These are phyloP conservation scores for Drosophila cracens DNA, from an alignment of 2,888 invertebrate genomes.

Conservation along the genomic window DNA sequence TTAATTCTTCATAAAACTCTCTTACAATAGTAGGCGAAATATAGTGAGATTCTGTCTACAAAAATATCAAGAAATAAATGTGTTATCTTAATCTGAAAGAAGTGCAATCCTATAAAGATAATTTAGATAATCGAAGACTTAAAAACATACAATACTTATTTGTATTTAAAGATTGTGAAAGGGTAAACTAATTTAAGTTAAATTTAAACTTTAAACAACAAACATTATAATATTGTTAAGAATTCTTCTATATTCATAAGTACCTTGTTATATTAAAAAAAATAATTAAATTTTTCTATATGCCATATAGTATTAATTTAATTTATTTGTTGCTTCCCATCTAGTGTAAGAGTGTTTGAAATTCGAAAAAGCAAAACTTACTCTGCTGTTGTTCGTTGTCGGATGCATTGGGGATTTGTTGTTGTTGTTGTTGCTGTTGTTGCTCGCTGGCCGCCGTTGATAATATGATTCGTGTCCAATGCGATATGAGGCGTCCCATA, in stretches of 20 bases:
- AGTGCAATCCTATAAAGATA: too few species aligned
- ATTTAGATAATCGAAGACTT: too few species aligned
- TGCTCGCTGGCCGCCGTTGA: constrained; percentile 51
- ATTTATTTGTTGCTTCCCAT: background rate
- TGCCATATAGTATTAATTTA: background rate
- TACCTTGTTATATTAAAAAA: background rate
- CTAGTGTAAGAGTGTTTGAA: constrained; percentile 21
- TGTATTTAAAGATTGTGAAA: too few species aligned
- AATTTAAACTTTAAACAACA: too few species aligned
- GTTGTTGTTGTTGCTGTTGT: constrained; percentile 30
- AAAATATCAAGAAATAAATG: too few species aligned
- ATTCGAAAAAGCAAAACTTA: background rate
- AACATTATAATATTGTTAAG: background rate
- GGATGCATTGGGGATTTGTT: constrained; percentile 50
- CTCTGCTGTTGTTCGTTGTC: constrained; percentile 35
- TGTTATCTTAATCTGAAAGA: too few species aligned
- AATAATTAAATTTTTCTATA: background rate
- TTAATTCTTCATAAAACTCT: background rate
- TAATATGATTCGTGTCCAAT: constrained; percentile 76
- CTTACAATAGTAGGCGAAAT: background rate
- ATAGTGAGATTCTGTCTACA: fast-evolving
- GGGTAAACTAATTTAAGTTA: too few species aligned
- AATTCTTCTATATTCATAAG: too few species aligned
- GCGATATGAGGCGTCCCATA: constrained; percentile 59
- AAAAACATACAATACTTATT: too few species aligned